Percentiles rank a stretch among this genome's conserved stretches.
These are phyloP conservation scores for Poeciliopsis turrubarensis DNA, from an alignment of 2,113 vertebrate genomes.

Conservation along the genomic window DNA sequence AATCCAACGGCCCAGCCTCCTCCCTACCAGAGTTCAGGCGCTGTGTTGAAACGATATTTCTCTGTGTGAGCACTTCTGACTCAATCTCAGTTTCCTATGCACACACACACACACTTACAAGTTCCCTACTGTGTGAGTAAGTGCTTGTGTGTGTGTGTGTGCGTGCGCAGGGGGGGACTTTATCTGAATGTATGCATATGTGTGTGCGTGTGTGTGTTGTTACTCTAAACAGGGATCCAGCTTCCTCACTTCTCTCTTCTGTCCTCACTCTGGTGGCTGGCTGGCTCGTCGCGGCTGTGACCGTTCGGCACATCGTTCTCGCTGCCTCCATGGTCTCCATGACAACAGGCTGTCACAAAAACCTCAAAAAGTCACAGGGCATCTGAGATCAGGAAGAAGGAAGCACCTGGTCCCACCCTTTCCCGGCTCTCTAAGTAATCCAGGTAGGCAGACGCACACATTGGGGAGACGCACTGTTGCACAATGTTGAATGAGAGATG, in stretches of 20 bases:
- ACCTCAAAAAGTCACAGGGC: conserved; percentile 9
- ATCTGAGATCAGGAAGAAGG: conserved; percentile 69
- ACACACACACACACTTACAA: conserved; percentile 56
- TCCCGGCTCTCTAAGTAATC: conserved; percentile 35
- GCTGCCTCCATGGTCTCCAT: conserved; percentile 35
- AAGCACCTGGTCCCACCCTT: conserved; percentile 52
- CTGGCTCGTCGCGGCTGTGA: conserved; percentile 7
- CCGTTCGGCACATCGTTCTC: conserved; percentile 5
- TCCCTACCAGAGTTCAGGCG: conserved; percentile 60
- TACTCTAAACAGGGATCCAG: conserved; percentile 64
- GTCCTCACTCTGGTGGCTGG: conserved; percentile 40
- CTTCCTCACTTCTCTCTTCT: conserved; percentile 66
- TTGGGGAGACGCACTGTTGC: neutral
- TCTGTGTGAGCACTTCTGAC: conserved; percentile 74
- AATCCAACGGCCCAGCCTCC: conserved; percentile 59
- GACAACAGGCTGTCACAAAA: conserved; percentile 46
- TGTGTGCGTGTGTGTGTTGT: conserved; percentile 51
- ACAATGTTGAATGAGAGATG: conserved; percentile 39
- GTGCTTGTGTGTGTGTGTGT: conserved; percentile 18
- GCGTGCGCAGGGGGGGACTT: neutral
- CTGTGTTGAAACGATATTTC: conserved; percentile 70
- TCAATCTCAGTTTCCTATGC: conserved; percentile 78
- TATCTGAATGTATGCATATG: conserved; percentile 45
- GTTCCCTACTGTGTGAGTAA: conserved; percentile 52
- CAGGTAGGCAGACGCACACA: conserved; percentile 54